A percentile compares a stretch with the other conserved stretches of the same genome.
These are phyloP conservation scores for Auanema sp. DNA, from an alignment of 2,888 invertebrate species.

Conservation along the genomic window DNA sequence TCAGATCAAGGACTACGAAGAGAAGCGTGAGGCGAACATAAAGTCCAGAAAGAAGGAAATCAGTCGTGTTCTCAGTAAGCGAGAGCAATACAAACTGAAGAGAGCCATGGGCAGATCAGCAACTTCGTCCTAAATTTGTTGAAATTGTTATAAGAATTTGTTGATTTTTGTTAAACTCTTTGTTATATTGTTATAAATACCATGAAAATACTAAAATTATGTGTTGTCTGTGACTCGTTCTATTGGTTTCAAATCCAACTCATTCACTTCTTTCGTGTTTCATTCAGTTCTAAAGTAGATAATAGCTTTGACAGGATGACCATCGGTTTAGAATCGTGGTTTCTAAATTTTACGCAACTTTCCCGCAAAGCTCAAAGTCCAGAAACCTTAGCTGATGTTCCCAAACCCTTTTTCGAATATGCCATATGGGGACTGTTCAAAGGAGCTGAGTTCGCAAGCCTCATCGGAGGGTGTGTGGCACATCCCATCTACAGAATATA, in stretches of 20 bases:
- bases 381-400: constrained; percentile 49
- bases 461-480: constrained; percentile 55
- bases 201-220: background rate
- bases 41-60: constrained; percentile 56
- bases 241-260: background rate
- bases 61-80: constrained; percentile 53
- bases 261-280: background rate
- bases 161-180: constrained; percentile 1
- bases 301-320: constrained; percentile 16
- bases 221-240: background rate
- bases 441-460: constrained; percentile 46
- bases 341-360: constrained; percentile 51
- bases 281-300: background rate
- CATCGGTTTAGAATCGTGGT: constrained; percentile 56
- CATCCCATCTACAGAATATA: constrained; percentile 58
- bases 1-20: constrained; percentile 36
- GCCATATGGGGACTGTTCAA: constrained; percentile 54
- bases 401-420: constrained; percentile 49
- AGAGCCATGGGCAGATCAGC: constrained; percentile 35
- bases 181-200: background rate
- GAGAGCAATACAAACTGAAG: constrained; percentile 48
- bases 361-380: constrained; percentile 33
- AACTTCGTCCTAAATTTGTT: constrained; percentile 10
- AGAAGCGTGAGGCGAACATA: constrained; percentile 51
- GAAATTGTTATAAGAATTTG: constrained; percentile 18